Evolutionary conservation across 2,113 vertebrate species (phyloP).

Genomic region (Apus apus): DNA sequence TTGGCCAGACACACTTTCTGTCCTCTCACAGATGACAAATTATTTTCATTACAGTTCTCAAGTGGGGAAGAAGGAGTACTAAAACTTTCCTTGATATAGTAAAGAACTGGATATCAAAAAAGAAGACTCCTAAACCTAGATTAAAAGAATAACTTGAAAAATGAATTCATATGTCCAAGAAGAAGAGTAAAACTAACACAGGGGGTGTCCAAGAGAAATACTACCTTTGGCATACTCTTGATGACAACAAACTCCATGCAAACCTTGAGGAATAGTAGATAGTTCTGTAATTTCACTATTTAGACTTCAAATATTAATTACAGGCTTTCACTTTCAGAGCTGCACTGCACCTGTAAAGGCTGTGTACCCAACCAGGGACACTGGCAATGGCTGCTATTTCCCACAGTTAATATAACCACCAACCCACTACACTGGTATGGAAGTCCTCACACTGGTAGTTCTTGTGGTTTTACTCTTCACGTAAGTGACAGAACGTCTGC

Average conservation of each 20-base stretch:
- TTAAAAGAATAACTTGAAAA: neutral
- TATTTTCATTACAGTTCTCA: neutral
- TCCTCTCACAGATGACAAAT: neutral
- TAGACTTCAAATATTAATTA: neutral
- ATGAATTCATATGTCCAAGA: neutral
- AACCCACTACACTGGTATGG: fast-evolving
- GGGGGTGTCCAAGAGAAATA: neutral
- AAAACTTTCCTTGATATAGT: neutral
- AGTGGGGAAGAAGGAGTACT: neutral
- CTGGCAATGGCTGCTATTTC: neutral
- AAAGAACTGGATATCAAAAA: neutral
- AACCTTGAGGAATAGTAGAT: neutral
- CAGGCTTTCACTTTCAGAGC: neutral
- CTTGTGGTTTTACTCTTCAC: neutral
- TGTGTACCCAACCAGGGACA: fast-evolving
- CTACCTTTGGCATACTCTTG: neutral
- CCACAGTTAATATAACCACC: neutral
- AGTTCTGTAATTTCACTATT: neutral
- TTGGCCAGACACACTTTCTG: neutral
- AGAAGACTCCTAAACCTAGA: neutral
- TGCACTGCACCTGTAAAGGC: neutral
- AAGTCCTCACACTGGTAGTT: neutral
- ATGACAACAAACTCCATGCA: neutral
- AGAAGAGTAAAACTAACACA: neutral
- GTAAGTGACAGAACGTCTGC: neutral